Evolutionary conservation across 2,888 invertebrate genomes (phyloP).

Genomic region (Drosophila pullipes): DNA sequence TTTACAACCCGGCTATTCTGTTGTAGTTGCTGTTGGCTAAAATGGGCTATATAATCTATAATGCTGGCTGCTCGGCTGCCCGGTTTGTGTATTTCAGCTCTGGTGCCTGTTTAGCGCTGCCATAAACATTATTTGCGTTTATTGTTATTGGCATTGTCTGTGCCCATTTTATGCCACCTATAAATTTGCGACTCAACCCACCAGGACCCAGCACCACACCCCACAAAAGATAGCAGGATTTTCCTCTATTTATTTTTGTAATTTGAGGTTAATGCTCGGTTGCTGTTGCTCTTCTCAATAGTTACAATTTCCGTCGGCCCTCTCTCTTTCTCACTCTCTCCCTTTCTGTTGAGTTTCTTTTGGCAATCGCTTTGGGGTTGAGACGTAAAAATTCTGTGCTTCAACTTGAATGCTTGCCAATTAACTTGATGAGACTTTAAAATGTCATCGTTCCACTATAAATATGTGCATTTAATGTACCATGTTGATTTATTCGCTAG

Average conservation of each 20-base stretch:
- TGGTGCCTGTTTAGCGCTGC: conserved; percentile 66
- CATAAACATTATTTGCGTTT: conserved; percentile 81
- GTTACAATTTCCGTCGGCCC: conserved; percentile 4
- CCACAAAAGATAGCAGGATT: conserved; percentile 27
- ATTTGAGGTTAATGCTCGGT: conserved; percentile 72
- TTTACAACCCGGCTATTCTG: conserved; percentile 38
- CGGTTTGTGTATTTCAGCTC: conserved; percentile 24
- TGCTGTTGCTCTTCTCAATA: conserved; percentile 36
- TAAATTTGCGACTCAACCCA: conserved; percentile 63
- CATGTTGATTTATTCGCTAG: conserved; percentile 47
- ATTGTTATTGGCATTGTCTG: conserved; percentile 82
- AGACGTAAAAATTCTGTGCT: conserved; percentile 25
- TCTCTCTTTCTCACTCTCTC: not conserved
- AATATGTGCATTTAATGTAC: conserved; percentile 29
- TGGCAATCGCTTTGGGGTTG: conserved; percentile 25
- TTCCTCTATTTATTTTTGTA: conserved; percentile 68
- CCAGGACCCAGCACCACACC: conserved; percentile 15
- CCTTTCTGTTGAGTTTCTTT: not conserved
- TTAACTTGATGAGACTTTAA: conserved; percentile 67
- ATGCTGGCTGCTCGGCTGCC: conserved; percentile 23
- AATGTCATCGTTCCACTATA: conserved; percentile 21
- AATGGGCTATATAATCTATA: conserved; percentile 65
- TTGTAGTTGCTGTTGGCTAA: conserved; percentile 41
- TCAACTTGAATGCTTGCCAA: conserved; percentile 48
- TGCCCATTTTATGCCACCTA: conserved; percentile 73